Base-by-base conservation (phyloP, 2,888 invertebrate genomes). In the Steinernema carpocapsae region DNA sequence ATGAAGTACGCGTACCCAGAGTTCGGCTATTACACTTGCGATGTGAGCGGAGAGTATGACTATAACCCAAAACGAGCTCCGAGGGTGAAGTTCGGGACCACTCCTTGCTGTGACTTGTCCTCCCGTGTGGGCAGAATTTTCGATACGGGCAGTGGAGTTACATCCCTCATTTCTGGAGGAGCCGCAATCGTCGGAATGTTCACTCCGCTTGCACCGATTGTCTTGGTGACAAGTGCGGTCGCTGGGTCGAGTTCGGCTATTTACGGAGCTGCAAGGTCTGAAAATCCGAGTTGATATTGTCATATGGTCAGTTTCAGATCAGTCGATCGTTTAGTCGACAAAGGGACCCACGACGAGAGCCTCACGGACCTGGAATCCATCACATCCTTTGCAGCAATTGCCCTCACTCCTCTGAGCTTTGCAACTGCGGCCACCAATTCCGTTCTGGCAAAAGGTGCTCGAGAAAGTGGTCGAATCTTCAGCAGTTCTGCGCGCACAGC, bases 331-430 rank as follows among this genome's bases (percentile, higher is more conserved):
- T 43, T 76, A 14, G 14, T 70, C n/a, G 76, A 76, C 70, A 76
- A 76, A 37, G 71, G 71, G 6, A 64, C 43, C 29, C 76, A 76
- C 26, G 76, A 52, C 42, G 76, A 76, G 71, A 74, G 76, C 24
- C 56, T 76, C 29, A 74, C 26, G 0, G 76, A 76, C 29, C 26
- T 59, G 0, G 76, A 76, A 51, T 24, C 74, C 29, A 6, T 59
- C 24, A 52, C 52, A 1, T 32, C 51, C 0, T 70, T 32, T 48
- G 24, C 37, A 0, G 17, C 74, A 12, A 74, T 76, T 42, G 74
- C 51, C 24, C 32, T 51, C 0, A 74, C 42, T 17, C 74, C 74
- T 0, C 70, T 74, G 10, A 42, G 51, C 17, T n/a, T 74, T 7
- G 74, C 42, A 0, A 48, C 70, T 29, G 70, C 74, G 3, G 70